Conservation (phyloP, 2,888 invertebrate genomes). For the Lumbricus terrestris region DNA sequence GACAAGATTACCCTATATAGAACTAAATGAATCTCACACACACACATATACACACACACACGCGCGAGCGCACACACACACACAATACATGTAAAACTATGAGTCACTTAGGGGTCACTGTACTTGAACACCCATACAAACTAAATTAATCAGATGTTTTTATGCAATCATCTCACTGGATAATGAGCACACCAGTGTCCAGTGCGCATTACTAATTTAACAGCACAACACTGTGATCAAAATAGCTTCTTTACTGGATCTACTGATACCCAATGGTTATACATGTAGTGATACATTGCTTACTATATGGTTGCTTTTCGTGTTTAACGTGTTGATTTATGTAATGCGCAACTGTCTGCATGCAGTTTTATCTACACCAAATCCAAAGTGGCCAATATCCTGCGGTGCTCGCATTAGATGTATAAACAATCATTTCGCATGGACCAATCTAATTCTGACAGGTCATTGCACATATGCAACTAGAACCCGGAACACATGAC, state of each 20-base stretch:
- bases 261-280: background rate
- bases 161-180: background rate
- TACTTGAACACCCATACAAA: background rate
- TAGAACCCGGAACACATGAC: background rate
- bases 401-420: background rate
- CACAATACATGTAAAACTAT: background rate
- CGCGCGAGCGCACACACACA: too few species aligned
- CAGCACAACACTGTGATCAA: background rate
- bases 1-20: too few species aligned
- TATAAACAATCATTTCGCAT: background rate
- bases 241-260: background rate
- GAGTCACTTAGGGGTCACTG: background rate
- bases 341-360: background rate
- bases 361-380: background rate
- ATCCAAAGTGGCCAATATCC: background rate
- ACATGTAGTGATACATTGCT: background rate
- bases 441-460: constrained; percentile 3
- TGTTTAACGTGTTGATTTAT: background rate
- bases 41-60: too few species aligned
- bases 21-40: too few species aligned
- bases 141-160: background rate
- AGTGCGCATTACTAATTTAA: too few species aligned
- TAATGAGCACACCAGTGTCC: background rate
- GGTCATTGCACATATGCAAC: background rate
- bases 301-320: too few species aligned